These are phyloP conservation scores for Caenorhabditis sp. DNA, from an alignment of 2,888 invertebrate species.

Conservation along the genomic window DNA sequence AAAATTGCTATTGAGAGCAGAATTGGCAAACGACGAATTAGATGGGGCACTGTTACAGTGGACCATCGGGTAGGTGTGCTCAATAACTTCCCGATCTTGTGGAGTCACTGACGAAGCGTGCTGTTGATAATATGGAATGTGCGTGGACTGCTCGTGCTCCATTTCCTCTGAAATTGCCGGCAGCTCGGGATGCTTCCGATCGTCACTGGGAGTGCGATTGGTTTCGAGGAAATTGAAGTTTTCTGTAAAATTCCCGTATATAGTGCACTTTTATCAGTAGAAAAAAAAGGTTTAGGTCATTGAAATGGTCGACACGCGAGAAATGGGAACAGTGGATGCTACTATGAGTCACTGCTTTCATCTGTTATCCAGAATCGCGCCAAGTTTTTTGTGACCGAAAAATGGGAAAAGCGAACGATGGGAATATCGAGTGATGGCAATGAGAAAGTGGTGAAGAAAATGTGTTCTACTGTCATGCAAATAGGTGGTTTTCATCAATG, in stretches of 20 bases:
- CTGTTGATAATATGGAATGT: conserved; percentile 15
- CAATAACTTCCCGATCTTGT: conserved; percentile 27
- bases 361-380: too few relatives aligned
- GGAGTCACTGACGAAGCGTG: conserved; percentile 20
- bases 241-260: conserved; percentile 28
- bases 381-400: background rate
- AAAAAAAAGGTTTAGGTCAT: too few relatives aligned
- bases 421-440: background rate
- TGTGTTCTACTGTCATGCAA: conserved; percentile 23
- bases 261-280: too few relatives aligned
- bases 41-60: conserved; percentile 58
- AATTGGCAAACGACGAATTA: conserved; percentile 10
- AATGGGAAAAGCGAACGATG: background rate
- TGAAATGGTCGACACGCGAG: background rate
- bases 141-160: conserved; percentile 49
- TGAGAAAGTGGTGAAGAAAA: background rate
- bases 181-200: conserved; percentile 45
- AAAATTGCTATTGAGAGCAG: conserved; percentile 23
- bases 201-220: conserved; percentile 14
- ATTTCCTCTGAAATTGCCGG: conserved; percentile 56
- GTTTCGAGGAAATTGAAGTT: conserved; percentile 48
- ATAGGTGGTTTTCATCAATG: conserved; percentile 22
- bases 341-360: conserved; percentile 9
- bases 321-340: background rate
- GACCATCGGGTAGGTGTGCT: conserved; percentile 54